phyloP scores from a whole-genome alignment of 2,888 invertebrate genomes.

The Hyposoter dolosus region DNA sequence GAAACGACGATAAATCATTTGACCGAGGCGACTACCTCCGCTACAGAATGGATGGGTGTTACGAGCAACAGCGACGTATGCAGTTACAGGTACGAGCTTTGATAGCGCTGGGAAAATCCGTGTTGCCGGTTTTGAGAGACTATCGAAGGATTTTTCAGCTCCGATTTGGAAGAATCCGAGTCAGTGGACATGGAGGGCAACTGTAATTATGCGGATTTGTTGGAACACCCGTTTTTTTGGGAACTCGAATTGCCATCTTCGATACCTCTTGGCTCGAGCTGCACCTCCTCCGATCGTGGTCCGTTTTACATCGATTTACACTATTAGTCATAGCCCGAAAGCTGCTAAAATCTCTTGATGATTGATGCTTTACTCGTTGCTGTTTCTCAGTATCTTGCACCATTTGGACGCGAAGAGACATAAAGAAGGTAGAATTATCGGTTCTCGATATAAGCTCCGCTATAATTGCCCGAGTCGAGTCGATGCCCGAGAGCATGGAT shows the following conservation, averaged over 20 bases:
- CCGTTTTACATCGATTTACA: conserved; percentile 69
- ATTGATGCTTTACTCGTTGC: not conserved
- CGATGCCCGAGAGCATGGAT: conserved; percentile 91
- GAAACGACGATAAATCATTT: conserved; percentile 87
- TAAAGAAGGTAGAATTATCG: conserved; percentile 96
- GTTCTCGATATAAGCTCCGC: conserved; percentile 97
- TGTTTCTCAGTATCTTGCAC: conserved; percentile 93
- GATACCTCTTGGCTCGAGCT: conserved; percentile 90
- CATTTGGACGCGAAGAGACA: conserved; percentile 96
- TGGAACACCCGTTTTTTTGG: conserved; percentile 87
- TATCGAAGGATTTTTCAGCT: conserved; percentile 83
- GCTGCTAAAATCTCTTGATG: not conserved
- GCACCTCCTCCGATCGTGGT: conserved; percentile 92
- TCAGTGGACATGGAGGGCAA: conserved; percentile 80
- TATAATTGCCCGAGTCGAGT: conserved; percentile 96
- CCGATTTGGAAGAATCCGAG: conserved; percentile 89
- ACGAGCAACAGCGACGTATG: conserved; percentile 95
- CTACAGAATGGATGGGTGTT: conserved; percentile 95
- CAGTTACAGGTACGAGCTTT: conserved; percentile 87
- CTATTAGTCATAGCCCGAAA: not conserved
- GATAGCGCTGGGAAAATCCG: not conserved
- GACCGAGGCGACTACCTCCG: conserved; percentile 87
- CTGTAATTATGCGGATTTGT: conserved; percentile 81
- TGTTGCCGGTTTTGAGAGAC: conserved; percentile 2
- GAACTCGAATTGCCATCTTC: conserved; percentile 91